Conservation (phyloP, 2,113 vertebrate species). For the Larimichthys crocea region DNA sequence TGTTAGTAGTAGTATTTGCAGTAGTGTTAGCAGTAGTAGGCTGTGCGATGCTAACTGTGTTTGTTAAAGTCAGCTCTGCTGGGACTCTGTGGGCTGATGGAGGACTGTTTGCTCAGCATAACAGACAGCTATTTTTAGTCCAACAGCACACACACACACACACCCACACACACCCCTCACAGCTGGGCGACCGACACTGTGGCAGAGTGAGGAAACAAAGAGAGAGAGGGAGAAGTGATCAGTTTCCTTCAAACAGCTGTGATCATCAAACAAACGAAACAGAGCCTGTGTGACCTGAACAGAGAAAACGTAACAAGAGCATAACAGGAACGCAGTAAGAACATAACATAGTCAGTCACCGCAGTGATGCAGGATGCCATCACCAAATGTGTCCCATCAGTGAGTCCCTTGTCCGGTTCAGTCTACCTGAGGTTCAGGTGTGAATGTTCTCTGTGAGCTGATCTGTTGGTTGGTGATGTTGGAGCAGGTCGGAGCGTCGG, state of each 20-base stretch:
- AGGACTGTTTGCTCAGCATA: conserved; percentile 66
- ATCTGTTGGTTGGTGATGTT: too few relatives aligned
- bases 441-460: too few relatives aligned
- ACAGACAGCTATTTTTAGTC: conserved; percentile 73
- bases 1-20: not conserved
- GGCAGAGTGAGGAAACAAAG: conserved; percentile 6
- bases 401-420: too few relatives aligned
- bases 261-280: not conserved
- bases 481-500: not conserved
- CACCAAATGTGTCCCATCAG: too few relatives aligned
- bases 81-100: conserved; percentile 47
- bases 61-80: conserved; percentile 23
- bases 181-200: conserved; percentile 12
- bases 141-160: conserved; percentile 7
- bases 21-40: too few relatives aligned
- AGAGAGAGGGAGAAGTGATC: not conserved
- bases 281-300: too few relatives aligned
- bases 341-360: too few relatives aligned
- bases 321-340: too few relatives aligned
- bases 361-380: too few relatives aligned
- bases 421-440: too few relatives aligned
- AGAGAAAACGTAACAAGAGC: too few relatives aligned
- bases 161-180: conserved; percentile 18
- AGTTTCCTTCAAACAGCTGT: not conserved
- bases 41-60: not conserved